A percentile compares a stretch with the other conserved stretches of the same genome.
These are phyloP conservation scores for Sternarchorhynchus goeldii DNA, from an alignment of 2,797 vertebrate genomes.

Conservation along the genomic window DNA sequence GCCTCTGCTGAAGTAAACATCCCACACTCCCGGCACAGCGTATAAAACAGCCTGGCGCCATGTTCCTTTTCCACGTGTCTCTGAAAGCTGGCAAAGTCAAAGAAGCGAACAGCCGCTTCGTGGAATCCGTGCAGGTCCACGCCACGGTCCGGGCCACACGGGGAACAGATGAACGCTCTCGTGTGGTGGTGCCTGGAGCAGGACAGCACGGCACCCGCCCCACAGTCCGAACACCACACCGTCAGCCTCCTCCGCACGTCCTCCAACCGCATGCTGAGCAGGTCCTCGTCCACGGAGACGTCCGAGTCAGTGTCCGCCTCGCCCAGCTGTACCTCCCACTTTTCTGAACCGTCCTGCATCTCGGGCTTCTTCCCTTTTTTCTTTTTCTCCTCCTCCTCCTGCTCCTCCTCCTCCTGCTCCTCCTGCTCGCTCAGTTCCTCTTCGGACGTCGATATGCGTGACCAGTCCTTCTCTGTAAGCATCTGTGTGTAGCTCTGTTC, in stretches of 20 bases:
- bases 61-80: constrained; percentile 32
- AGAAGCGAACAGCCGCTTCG: not conserved
- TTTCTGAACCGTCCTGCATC: not conserved
- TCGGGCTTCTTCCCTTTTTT: not conserved
- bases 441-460: not conserved
- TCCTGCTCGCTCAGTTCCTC: not conserved
- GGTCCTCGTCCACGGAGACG: not conserved
- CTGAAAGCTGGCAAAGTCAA: constrained; percentile 12
- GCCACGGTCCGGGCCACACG: not conserved
- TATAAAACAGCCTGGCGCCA: constrained; percentile 9
- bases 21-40: constrained; percentile 26
- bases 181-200: not conserved
- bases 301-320: not conserved
- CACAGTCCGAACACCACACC: constrained; percentile 23
- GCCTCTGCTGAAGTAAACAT: not conserved
- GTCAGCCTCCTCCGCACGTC: not conserved
- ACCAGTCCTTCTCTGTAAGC: not conserved
- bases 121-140: not conserved
- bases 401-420: not conserved
- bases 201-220: not conserved
- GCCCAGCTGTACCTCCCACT: too few species aligned
- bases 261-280: constrained; percentile 2
- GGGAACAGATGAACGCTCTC: constrained; percentile 10
- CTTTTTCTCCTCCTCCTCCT: not conserved
- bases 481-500: not conserved